Conservation (phyloP, 2,888 invertebrate species). For the Ormyrus nitidulus region DNA sequence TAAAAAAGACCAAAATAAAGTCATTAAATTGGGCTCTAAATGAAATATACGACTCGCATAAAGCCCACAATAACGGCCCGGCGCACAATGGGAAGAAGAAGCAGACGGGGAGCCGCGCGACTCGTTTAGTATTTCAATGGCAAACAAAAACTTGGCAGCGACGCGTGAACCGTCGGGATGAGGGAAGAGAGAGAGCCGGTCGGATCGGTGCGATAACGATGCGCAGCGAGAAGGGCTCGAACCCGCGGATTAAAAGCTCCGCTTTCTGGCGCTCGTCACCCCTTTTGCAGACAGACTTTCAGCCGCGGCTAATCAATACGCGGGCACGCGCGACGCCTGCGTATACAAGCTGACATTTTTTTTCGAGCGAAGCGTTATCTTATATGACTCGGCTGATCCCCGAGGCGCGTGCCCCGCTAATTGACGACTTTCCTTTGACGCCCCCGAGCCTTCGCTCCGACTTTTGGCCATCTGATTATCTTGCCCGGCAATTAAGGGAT, state of each 20-base stretch:
- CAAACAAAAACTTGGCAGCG: conserved; percentile 41
- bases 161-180: conserved; percentile 33
- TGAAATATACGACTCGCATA: not conserved
- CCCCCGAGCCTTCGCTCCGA: not conserved
- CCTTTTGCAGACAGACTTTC: conserved; percentile 11
- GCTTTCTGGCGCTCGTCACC: conserved; percentile 30
- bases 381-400: conserved; percentile 22
- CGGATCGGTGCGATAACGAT: conserved; percentile 47
- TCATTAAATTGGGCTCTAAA: conserved; percentile 12
- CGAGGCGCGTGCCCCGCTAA: conserved; percentile 39
- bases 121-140: conserved; percentile 44
- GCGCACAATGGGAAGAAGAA: conserved; percentile 35
- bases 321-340: conserved; percentile 5
- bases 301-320: conserved; percentile 40
- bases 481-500: conserved; percentile 50
- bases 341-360: not conserved
- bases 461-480: conserved; percentile 39
- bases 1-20: not conserved
- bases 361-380: conserved; percentile 25
- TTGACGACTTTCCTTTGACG: conserved; percentile 38
- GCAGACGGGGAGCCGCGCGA: conserved; percentile 3
- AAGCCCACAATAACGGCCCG: conserved; percentile 57
- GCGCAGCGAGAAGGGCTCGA: conserved; percentile 43
- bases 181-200: conserved; percentile 4
- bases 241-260: conserved; percentile 57